Conservation (phyloP, 2,113 vertebrate genomes). For the Catagonus wagneri region DNA sequence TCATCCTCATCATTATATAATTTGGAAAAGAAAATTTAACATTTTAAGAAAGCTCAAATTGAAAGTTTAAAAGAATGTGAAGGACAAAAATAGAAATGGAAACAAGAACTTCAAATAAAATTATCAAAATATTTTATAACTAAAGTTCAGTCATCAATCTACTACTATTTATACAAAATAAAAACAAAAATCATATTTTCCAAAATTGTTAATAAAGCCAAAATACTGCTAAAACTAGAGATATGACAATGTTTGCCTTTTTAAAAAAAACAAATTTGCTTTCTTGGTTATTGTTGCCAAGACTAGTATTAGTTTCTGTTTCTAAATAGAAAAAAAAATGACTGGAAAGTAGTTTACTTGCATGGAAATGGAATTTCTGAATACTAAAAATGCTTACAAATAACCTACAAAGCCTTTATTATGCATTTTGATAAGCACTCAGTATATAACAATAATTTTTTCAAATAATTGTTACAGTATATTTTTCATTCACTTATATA, state of each 20-base stretch:
- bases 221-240: slow-evolving; percentile 18
- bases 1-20: background rate
- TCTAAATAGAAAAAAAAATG: background rate
- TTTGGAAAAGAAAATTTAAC: background rate
- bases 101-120: background rate
- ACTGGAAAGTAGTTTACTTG: background rate
- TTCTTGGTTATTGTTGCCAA: slow-evolving; percentile 34
- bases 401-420: slow-evolving; percentile 9
- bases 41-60: background rate
- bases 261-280: background rate
- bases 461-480: slow-evolving; percentile 42
- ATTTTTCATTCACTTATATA: slow-evolving; percentile 57
- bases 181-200: slow-evolving; percentile 50
- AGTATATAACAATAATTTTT: background rate
- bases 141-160: background rate
- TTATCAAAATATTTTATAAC: slow-evolving; percentile 37
- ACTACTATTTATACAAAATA: slow-evolving; percentile 20
- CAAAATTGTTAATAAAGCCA: slow-evolving; percentile 48
- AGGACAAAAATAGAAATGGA: background rate
- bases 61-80: background rate
- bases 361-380: background rate
- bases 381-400: slow-evolving; percentile 40
- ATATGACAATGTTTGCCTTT: background rate
- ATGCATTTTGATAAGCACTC: background rate
- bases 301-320: slow-evolving; percentile 11